Evolutionary conservation across 2,113 vertebrate genomes (phyloP), one percentile per base, ranked within the genome.

Genomic region (Brachypteracias leptosomus): DNA sequence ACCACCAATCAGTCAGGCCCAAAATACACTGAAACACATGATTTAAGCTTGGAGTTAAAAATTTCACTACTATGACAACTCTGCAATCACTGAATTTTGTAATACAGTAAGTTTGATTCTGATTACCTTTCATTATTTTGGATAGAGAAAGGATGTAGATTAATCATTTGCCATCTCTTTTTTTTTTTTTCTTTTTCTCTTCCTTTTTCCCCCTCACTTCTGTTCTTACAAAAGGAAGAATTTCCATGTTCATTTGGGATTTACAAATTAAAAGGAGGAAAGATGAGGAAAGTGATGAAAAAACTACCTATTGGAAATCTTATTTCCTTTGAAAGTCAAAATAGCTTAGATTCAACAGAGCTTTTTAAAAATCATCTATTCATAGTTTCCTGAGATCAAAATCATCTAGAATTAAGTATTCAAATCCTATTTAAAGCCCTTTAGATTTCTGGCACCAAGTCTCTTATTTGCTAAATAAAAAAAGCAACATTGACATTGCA

Each of bases 1-100:
- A 22, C 5, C 7, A 63, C 4, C 14, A 51, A 47, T 16, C 2
- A 5, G 1, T 4, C 3, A 47, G 11, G 19, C 15, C 11, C 19
- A 46, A 83, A 68, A 12, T 28, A 51, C 13, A 26, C 4, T 46
- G 33, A 70, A 84, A 73, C 10, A 33, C 0, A 21, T 2, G 13
- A 47, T 47, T 66, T 72, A 80, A 52, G 73, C 16, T 70, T 73
- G 6, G 22, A 44, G 7, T 65, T 61, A 33, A 1, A 10, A 73
- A 70, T 2, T 42, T 83, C 25, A 38, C 3, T n/a, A 24, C 10
- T 61, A 65, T 3, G 2, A 61, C 38, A 55, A 17, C 9, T 52
- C 29, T 42, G 36, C 9, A 68, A 20, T n/a, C 10, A 2, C 7
- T 78, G 4, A 16, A 28, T 54, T 91, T 71, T 76, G 4, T 26